A percentile compares a stretch with the other conserved stretches of the same genome.
Evolutionary conservation across 2,888 invertebrate genomes (phyloP).

Genomic region (Heterodera filipjevi): DNA sequence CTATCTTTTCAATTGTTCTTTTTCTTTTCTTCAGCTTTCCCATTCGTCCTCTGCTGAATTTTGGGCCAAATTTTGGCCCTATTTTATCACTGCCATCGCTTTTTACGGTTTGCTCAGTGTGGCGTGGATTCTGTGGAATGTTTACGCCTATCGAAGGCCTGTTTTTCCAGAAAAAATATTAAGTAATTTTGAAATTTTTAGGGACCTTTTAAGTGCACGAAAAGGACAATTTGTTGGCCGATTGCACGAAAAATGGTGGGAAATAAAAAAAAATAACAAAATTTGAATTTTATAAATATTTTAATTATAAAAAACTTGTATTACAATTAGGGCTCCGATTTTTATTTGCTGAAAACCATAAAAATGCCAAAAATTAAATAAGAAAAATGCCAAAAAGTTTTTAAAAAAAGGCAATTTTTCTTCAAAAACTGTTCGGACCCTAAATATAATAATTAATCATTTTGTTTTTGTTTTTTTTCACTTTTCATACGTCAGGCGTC

Average conservation of each 20-base stretch:
- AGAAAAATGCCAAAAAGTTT: too few relatives aligned
- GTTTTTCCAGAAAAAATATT: neutral
- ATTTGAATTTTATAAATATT: neutral
- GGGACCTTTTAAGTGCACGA: conserved; percentile 15
- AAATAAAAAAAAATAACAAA: neutral
- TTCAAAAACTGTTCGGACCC: too few relatives aligned
- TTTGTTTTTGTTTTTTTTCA: too few relatives aligned
- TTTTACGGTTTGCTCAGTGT: conserved; percentile 26
- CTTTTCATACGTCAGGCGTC: neutral
- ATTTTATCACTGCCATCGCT: conserved; percentile 21
- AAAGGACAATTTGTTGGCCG: conserved; percentile 16
- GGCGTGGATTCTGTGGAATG: conserved; percentile 31
- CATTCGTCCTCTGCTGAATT: neutral
- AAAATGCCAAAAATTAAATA: too few relatives aligned
- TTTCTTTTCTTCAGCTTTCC: neutral
- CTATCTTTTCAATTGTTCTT: neutral
- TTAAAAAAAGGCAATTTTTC: too few relatives aligned
- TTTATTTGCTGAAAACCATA: too few relatives aligned
- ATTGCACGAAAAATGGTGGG: conserved; percentile 28
- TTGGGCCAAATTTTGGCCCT: conserved; percentile 29
- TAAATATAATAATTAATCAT: too few relatives aligned
- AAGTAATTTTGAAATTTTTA: neutral
- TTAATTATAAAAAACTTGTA: conserved; percentile 6
- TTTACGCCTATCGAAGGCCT: conserved; percentile 24
- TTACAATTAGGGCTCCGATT: too few relatives aligned